Percentiles rank a stretch among this genome's conserved stretches.
phyloP scores from a whole-genome alignment of 64 coral and sea anemone species.

The Exaiptasia diaphana region DNA sequence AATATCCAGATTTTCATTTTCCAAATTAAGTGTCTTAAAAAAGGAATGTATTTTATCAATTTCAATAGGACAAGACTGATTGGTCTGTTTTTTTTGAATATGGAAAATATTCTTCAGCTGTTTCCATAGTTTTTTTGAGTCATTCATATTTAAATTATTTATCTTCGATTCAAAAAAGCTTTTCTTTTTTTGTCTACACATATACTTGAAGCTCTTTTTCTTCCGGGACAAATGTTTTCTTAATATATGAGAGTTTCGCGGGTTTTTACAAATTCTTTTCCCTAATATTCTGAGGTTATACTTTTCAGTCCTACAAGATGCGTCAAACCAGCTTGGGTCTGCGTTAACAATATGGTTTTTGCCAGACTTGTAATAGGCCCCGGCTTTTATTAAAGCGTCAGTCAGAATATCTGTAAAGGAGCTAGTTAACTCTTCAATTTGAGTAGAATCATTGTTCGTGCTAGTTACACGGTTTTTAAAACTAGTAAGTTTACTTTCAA shows the following conservation, averaged over 20 bases:
- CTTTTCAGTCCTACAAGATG: constrained; percentile 35
- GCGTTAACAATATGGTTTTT: background rate
- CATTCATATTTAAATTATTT: constrained; percentile 24
- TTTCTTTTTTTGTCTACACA: constrained; percentile 38
- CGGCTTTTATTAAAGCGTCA: background rate
- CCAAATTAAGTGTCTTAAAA: background rate
- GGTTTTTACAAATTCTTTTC: constrained; percentile 43
- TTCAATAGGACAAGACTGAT: background rate
- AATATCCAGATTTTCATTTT: background rate
- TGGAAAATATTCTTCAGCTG: constrained; percentile 40
- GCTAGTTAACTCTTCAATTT: background rate
- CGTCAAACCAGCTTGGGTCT: constrained; percentile 36
- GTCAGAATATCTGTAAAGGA: background rate
- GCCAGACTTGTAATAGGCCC: background rate
- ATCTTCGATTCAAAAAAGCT: constrained; percentile 26
- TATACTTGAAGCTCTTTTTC: constrained; percentile 22
- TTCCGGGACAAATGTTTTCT: constrained; percentile 32
- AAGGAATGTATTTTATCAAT: background rate
- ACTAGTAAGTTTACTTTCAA: background rate
- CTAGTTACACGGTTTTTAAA: background rate
- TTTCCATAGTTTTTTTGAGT: constrained; percentile 40
- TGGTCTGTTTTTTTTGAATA: background rate
- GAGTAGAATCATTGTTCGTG: background rate
- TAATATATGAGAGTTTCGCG: background rate
- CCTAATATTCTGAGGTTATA: constrained; percentile 40